Conservation (phyloP, 2,888 invertebrate genomes). For the Mythimna albipuncta region DNA sequence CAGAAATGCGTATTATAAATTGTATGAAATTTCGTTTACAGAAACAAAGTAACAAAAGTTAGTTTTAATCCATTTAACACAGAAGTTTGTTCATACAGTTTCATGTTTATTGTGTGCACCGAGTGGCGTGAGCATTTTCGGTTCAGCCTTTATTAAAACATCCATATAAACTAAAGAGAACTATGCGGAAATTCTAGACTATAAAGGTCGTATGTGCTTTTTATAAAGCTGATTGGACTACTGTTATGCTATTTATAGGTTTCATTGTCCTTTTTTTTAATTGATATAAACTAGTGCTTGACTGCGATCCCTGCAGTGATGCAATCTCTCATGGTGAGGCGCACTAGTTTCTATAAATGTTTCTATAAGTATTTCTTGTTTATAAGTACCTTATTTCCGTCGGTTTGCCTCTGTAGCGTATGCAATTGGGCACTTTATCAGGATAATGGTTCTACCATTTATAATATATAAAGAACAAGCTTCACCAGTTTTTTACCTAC, state of each 20-base stretch:
- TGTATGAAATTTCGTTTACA: constrained; percentile 20
- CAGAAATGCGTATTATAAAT: constrained; percentile 15
- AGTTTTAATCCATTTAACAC: constrained; percentile 44
- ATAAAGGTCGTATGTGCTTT: constrained; percentile 1
- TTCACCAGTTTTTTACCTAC: too few relatives aligned
- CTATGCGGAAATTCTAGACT: constrained; percentile 28
- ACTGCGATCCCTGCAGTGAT: too few relatives aligned
- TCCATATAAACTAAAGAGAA: constrained; percentile 11
- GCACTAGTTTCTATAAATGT: too few relatives aligned
- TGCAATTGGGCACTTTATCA: too few relatives aligned
- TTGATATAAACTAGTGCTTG: too few relatives aligned
- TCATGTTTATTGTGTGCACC: constrained; percentile 41
- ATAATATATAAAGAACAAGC: too few relatives aligned
- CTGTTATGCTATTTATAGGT: background rate
- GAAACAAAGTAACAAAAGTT: constrained; percentile 27
- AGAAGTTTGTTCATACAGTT: constrained; percentile 37
- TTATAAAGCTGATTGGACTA: background rate
- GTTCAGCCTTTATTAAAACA: constrained; percentile 28
- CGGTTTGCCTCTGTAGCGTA: too few relatives aligned
- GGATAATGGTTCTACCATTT: too few relatives aligned
- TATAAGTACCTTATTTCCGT: too few relatives aligned
- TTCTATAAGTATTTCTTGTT: too few relatives aligned
- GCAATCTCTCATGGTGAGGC: too few relatives aligned
- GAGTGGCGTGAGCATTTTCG: constrained; percentile 11
- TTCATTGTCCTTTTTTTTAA: too few relatives aligned